These are phyloP conservation scores for Trichonephila clavipes DNA, from an alignment of 1,140 invertebrate species.

Conservation along the genomic window DNA sequence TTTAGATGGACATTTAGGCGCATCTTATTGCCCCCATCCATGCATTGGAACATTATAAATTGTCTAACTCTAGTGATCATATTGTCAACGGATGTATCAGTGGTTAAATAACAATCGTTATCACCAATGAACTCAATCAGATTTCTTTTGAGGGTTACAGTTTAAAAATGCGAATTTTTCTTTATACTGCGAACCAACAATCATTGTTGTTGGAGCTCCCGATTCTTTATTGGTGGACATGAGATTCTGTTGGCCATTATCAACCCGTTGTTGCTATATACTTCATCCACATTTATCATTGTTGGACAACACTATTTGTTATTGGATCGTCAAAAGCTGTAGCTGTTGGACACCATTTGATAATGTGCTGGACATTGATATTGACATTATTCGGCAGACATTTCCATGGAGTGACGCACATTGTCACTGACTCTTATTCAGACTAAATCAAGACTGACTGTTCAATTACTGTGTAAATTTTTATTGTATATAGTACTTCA, in stretches of 20 bases:
- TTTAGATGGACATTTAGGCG: not conserved
- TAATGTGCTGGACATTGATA: not conserved
- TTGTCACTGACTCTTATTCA: not conserved
- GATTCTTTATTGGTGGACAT: not conserved
- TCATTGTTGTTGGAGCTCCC: not conserved
- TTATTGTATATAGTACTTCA: constrained; percentile 48
- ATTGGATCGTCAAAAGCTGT: constrained; percentile 1
- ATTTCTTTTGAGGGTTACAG: not conserved
- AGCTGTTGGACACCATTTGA: not conserved
- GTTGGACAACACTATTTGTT: not conserved
- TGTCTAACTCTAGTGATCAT: constrained; percentile 4
- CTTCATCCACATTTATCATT: constrained; percentile 1
- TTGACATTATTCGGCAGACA: too few species aligned
- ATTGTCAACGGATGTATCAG: not conserved
- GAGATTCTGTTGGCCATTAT: not conserved
- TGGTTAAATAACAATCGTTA: not conserved
- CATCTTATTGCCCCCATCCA: not conserved
- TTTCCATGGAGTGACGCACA: not conserved
- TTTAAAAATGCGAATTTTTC: not conserved
- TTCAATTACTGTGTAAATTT: constrained; percentile 48
- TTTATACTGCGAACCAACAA: constrained; percentile 8
- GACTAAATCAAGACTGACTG: constrained; percentile 51
- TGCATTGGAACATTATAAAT: not conserved
- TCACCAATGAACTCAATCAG: not conserved
- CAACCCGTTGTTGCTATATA: not conserved